Evolutionary conservation across 2,888 invertebrate genomes (phyloP), one percentile per base, ranked within the genome.

Genomic region (Neoitamus cyanurus): DNA sequence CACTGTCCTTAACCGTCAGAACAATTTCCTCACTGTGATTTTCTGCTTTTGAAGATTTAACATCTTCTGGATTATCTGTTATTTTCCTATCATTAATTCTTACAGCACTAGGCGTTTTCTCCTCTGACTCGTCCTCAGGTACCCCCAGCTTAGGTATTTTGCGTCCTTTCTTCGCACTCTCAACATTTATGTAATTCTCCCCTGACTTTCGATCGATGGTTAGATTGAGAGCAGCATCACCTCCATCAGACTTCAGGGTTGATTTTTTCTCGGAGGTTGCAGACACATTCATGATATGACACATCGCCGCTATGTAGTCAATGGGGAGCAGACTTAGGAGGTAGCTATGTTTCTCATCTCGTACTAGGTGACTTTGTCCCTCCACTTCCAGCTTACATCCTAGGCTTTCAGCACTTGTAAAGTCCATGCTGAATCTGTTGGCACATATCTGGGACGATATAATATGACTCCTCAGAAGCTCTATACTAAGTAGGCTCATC

Each of bases 261-360:
- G 84, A 83, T 37, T 84, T 84, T 34, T 78, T 86, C 25, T 75
- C 86, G 31, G 36, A 84, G 37, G 83, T 84, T 75, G 83, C 84
- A 31, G 85, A 85, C 48, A 86, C 93, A 46, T 95, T 95, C 85
- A 96, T 89, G 42, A 95, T 92, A 90, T 96, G 96, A 90, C 97
- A 97, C 87, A 97, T 91, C 28, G 96, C 96, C 25, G 95, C 94
- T 87, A 96, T 91, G 90, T 95, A 95, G 88, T 94, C 94, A 34
- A 93, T 91, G 11, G 94, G 92, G 87, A 96, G 93, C 87, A 95
- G 92, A 87, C 94, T 92, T 48, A 94, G 92, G 86, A 94, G 92
- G 88, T 94, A 94, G 86, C 93, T 93, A 75, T 88, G 88, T 11
- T 87, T 89, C 46, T 84, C 85, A 20, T 84, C 69, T 36, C 80